A percentile compares a stretch with the other conserved stretches of the same genome.
These are phyloP conservation scores for Euglossa dilemma DNA, from an alignment of 1,140 invertebrate genomes.

Conservation along the genomic window DNA sequence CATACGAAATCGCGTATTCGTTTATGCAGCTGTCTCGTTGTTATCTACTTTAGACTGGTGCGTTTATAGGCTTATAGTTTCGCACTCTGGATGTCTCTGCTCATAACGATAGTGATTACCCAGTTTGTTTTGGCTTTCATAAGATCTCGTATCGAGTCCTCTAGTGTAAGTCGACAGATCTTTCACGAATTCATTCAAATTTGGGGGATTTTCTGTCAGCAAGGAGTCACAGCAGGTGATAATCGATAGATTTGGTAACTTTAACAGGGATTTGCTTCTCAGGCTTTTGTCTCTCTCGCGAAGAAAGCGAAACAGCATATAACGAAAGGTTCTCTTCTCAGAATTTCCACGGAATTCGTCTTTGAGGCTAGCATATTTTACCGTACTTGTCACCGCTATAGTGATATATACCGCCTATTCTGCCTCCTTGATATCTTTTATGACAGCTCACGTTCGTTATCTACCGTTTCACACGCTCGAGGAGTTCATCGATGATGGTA, in stretches of 20 bases:
- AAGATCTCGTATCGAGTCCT: neutral
- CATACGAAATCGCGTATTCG: neutral
- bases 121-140: constrained; percentile 44
- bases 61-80: constrained; percentile 47
- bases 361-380: constrained; percentile 50
- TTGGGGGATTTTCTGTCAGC: constrained; percentile 73
- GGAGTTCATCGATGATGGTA: constrained; percentile 57
- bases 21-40: neutral
- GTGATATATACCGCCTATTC: constrained; percentile 52
- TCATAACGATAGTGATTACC: constrained; percentile 21
- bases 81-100: constrained; percentile 45
- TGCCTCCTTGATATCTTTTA: constrained; percentile 63
- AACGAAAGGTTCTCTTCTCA: constrained; percentile 5
- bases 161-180: neutral
- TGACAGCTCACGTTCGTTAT: constrained; percentile 39
- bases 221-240: constrained; percentile 67
- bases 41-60: neutral
- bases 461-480: constrained; percentile 61
- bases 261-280: neutral
- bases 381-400: constrained; percentile 33
- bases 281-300: neutral
- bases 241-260: neutral
- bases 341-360: constrained; percentile 48
- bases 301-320: neutral
- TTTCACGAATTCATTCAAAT: constrained; percentile 59